Percentiles rank a stretch among this genome's conserved stretches.
These are phyloP conservation scores for Steinernema carpocapsae DNA, from an alignment of 2,888 invertebrate species.

Conservation along the genomic window DNA sequence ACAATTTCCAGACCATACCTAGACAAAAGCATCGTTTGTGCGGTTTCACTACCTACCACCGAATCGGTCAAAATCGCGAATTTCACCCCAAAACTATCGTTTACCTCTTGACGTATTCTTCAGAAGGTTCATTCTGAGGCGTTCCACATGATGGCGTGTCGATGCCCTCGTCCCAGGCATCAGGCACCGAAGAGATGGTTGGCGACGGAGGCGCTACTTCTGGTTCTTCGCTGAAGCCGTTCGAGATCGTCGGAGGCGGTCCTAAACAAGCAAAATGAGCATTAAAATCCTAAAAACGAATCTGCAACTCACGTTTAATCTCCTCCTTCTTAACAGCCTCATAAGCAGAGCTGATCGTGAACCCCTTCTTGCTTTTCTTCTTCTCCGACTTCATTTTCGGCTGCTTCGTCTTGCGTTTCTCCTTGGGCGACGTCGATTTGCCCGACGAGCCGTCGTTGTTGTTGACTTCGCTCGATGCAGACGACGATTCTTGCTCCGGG, in stretches of 20 bases:
- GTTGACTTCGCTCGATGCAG: not conserved
- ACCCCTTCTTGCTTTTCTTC: conserved; percentile 23
- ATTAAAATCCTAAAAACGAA: not conserved
- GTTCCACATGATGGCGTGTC: conserved; percentile 11
- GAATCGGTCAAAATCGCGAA: no score
- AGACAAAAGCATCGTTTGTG: no score
- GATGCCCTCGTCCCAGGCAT: conserved; percentile 26
- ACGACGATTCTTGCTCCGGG: conserved; percentile 9
- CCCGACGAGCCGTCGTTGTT: conserved; percentile 11
- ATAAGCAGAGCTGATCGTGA: conserved; percentile 1
- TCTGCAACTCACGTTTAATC: conserved; percentile 18
- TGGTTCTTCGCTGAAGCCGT: not conserved
- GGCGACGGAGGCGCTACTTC: not conserved
- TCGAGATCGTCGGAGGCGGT: not conserved
- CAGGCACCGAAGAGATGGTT: not conserved
- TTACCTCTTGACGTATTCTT: no score
- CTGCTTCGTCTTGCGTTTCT: conserved; percentile 3
- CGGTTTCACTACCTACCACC: no score
- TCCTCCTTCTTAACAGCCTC: conserved; percentile 24
- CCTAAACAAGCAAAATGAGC: not conserved
- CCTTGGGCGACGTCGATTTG: not conserved
- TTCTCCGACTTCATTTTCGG: conserved; percentile 20
- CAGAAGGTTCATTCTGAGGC: no score
- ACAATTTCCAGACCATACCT: no score
- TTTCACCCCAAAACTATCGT: no score